phyloP scores from a whole-genome alignment of 1,140 invertebrate species.

The Leptinotarsa defecta region DNA sequence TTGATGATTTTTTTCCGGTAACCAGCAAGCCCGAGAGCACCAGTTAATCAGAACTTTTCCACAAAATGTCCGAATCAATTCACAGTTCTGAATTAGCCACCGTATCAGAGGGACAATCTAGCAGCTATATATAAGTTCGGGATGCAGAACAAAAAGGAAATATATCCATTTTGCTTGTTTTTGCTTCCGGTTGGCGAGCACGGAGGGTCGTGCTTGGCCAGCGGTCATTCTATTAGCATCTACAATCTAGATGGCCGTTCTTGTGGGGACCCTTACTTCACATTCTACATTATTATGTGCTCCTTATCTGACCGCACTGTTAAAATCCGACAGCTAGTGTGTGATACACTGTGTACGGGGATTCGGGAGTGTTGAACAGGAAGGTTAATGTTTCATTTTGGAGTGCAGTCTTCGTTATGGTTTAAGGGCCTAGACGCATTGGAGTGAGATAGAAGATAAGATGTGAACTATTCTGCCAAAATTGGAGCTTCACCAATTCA shows the following conservation, averaged over 20 bases:
- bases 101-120: conserved; percentile 39
- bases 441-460: no score
- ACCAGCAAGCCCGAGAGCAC: background rate
- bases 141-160: conserved; percentile 55
- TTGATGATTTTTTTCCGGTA: background rate
- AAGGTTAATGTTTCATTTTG: background rate
- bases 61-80: conserved; percentile 40
- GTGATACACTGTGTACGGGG: conserved; percentile 14
- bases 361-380: conserved; percentile 1
- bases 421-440: no score
- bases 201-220: conserved; percentile 45
- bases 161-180: conserved; percentile 56
- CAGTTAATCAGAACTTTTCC: conserved; percentile 11
- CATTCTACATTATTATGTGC: conserved; percentile 50
- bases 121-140: conserved; percentile 45
- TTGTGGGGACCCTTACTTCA: conserved; percentile 45
- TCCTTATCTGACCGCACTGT: conserved; percentile 25
- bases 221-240: conserved; percentile 58
- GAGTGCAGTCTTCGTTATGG: no score
- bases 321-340: conserved; percentile 25
- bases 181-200: conserved; percentile 50
- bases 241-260: conserved; percentile 57
- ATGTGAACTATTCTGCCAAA: no score
- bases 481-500: no score
- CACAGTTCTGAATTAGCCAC: conserved; percentile 39